Base-by-base conservation (phyloP, 1,140 invertebrate species). In the Cecropterus lyciades region DNA sequence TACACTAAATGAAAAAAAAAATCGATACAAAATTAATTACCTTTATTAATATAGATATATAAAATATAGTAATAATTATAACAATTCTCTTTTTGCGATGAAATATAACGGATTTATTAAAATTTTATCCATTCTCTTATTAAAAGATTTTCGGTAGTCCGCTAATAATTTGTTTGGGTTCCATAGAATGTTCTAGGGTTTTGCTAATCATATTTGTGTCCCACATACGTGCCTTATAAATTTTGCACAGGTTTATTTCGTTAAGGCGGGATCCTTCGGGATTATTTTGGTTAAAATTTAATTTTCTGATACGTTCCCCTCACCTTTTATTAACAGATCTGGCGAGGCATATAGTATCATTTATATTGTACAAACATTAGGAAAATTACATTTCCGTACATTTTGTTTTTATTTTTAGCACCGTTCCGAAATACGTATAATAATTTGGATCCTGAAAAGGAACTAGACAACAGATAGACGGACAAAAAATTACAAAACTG, bases 261-360 rank as follows among this genome's bases (percentile, higher is more conserved):
- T 64, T 52, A 69, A 69, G 63, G 55, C 40, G 48, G 40, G 46
- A 59, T 60, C 48, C 59, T 20, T 46, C 46, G 46, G 59, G 46
- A 65, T 60, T 73, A 51, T 69, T 71, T 55, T 48, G 65, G 65
- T 71, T 67, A 64, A 53, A 72, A 72, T 66, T 72, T 69, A 64
- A 72, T 72, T 64, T 69, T 53, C 17, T 43, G 53, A 69, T 62
- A 45, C 40, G 30, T 17, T n/a, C 64, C 55, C 37, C 27, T 14
- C 6, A 13, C 27, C 20, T 33, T 33, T 52, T 13, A 33, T 52
- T 52, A 52, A 52, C 24, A 33, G 49, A 43, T n/a, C 42, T 45
- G 11, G 15, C 13, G 5, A 45, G 2, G 0, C 8, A 20, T 1
- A 48, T 15, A 17, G 16, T 11, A 9, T 49, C 11, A n/a, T 20